A percentile compares a stretch with the other conserved stretches of the same genome.
Conservation (phyloP, 2,888 invertebrate species). For the Trimorus sp. region DNA sequence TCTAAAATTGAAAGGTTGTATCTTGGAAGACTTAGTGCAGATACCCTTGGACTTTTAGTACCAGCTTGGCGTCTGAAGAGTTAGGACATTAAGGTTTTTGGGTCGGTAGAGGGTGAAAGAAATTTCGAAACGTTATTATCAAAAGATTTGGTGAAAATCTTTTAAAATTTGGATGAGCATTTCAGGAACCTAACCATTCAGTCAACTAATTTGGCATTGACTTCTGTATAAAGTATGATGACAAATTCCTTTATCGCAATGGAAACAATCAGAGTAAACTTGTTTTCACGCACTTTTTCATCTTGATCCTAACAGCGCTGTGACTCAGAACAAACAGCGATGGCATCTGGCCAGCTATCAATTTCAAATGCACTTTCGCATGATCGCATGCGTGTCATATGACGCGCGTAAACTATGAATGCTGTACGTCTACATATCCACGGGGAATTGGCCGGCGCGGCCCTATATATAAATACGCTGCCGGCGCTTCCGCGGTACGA, state of each 20-base stretch:
- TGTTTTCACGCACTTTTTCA: constrained; percentile 1
- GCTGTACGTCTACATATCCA: constrained; percentile 17
- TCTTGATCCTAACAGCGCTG: constrained; percentile 11
- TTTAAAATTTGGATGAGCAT: no score
- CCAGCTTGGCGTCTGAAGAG: no score
- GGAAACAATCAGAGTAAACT: neutral
- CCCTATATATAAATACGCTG: constrained; percentile 74
- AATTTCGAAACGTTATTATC: no score
- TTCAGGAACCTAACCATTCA: no score
- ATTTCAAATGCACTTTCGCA: constrained; percentile 69
- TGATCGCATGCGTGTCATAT: constrained; percentile 53
- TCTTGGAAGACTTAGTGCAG: no score
- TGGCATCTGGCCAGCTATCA: constrained; percentile 70
- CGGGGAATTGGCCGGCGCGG: constrained; percentile 30
- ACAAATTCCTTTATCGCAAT: neutral
- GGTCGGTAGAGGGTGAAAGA: no score
- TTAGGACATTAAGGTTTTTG: no score
- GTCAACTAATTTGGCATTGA: no score
- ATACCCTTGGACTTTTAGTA: no score
- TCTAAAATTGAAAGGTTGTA: no score
- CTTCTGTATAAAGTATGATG: no score
- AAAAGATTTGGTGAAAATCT: no score
- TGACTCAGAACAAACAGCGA: constrained; percentile 16
- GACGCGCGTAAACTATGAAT: constrained; percentile 53
- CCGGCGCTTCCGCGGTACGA: constrained; percentile 78